phyloP scores from a whole-genome alignment of 2,797 vertebrate species.

The Pampus argenteus region DNA sequence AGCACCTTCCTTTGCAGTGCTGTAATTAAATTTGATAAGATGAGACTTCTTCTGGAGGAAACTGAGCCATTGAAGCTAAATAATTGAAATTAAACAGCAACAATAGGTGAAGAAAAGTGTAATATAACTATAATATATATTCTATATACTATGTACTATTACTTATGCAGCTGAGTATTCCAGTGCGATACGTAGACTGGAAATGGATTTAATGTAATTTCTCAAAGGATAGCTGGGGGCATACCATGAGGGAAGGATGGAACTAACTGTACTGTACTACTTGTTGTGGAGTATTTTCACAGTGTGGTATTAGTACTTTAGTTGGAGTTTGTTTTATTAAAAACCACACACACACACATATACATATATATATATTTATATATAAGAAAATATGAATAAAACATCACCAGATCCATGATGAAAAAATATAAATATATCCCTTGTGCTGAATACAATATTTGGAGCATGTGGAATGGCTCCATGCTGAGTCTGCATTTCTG shows the following conservation, averaged over 20 bases:
- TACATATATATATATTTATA: too few species aligned
- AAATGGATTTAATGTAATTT: neutral
- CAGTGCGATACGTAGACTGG: neutral
- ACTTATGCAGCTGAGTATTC: neutral
- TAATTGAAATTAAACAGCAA: neutral
- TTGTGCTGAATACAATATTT: conserved; percentile 64
- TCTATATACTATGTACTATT: neutral
- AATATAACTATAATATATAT: too few species aligned
- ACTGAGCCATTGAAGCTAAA: neutral
- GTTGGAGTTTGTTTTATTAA: too few species aligned
- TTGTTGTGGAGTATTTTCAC: too few species aligned
- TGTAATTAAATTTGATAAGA: neutral
- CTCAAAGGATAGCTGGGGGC: too few species aligned
- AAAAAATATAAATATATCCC: conserved; percentile 55
- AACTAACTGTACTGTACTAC: too few species aligned
- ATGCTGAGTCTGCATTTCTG: conserved; percentile 64
- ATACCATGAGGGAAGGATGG: neutral
- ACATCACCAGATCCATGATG: conserved; percentile 56
- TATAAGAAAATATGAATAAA: too few species aligned
- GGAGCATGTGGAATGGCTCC: conserved; percentile 41
- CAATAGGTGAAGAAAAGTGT: neutral
- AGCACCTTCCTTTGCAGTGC: neutral
- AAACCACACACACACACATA: too few species aligned
- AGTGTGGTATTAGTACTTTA: too few species aligned
- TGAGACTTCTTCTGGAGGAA: neutral